Evolutionary conservation across 2,113 vertebrate species (phyloP).

Genomic region (Poecile atricapillus): DNA sequence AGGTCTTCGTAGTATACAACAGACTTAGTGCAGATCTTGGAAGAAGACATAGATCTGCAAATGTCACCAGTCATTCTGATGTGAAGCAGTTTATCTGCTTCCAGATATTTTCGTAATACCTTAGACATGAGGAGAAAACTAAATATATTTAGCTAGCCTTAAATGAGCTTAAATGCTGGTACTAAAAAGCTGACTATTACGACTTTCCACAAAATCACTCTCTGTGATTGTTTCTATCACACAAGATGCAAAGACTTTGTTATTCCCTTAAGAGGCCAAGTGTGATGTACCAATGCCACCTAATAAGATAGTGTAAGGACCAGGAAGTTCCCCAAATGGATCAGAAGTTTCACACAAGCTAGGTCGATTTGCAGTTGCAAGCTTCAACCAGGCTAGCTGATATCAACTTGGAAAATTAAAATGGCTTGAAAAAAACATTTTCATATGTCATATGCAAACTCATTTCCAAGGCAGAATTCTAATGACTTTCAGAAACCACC

Average conservation of each 20-base stretch:
- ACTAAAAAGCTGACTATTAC: neutral
- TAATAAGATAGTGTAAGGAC: neutral
- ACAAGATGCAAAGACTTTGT: neutral
- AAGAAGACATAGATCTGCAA: neutral
- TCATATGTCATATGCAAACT: neutral
- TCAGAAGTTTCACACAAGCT: neutral
- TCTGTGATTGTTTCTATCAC: neutral
- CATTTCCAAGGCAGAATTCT: slow-evolving; percentile 6
- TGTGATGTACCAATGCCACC: neutral
- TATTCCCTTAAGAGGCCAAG: neutral
- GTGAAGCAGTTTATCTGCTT: neutral
- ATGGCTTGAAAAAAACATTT: neutral
- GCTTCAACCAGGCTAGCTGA: neutral
- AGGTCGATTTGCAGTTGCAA: neutral
- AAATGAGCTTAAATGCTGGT: neutral
- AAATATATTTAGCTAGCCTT: neutral
- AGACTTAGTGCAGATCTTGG: neutral
- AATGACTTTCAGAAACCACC: slow-evolving; percentile 32
- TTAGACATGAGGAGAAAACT: neutral
- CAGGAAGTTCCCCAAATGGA: neutral
- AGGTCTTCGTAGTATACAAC: neutral
- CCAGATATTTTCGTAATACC: neutral
- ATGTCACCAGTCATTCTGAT: neutral
- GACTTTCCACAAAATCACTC: neutral
- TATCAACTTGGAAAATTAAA: neutral